phyloP scores from a whole-genome alignment of 1,140 invertebrate species.

The Cecropterus lyciades region DNA sequence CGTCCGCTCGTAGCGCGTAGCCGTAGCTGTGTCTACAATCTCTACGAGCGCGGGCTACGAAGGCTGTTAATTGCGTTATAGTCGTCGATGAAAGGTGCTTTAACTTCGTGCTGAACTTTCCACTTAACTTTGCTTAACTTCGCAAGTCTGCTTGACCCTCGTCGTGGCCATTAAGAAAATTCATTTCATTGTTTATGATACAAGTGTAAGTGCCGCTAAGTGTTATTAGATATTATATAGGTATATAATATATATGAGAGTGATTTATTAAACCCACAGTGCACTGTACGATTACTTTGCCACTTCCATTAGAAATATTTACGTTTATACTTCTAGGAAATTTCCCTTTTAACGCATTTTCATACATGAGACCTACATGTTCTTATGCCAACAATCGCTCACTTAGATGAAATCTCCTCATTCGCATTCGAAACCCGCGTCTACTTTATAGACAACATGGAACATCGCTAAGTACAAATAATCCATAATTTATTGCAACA shows the following conservation, averaged over 20 bases:
- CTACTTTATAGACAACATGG: conserved; percentile 40
- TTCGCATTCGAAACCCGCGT: conserved; percentile 43
- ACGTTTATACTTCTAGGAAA: not conserved
- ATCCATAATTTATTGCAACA: conserved; percentile 57
- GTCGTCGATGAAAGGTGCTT: conserved; percentile 57
- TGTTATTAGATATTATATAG: conserved; percentile 2
- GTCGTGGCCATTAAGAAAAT: conserved; percentile 39
- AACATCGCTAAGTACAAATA: conserved; percentile 47
- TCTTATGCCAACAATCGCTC: conserved; percentile 7
- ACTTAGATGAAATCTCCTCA: conserved; percentile 39
- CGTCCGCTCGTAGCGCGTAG: conserved; percentile 37
- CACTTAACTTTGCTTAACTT: conserved; percentile 56
- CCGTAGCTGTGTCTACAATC: conserved; percentile 41
- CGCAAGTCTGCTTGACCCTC: conserved; percentile 50
- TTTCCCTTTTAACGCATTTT: not conserved
- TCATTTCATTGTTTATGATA: conserved; percentile 39
- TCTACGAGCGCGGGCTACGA: conserved; percentile 44
- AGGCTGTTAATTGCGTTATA: conserved; percentile 67
- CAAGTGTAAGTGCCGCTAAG: conserved; percentile 31
- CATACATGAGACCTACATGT: conserved; percentile 10
- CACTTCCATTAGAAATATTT: no score
- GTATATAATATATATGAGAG: no score
- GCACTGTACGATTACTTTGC: no score
- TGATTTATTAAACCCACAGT: no score
- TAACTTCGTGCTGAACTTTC: conserved; percentile 58